phyloP scores from a whole-genome alignment of 1,140 invertebrate genomes.

The Zaprionus camerounensis region DNA sequence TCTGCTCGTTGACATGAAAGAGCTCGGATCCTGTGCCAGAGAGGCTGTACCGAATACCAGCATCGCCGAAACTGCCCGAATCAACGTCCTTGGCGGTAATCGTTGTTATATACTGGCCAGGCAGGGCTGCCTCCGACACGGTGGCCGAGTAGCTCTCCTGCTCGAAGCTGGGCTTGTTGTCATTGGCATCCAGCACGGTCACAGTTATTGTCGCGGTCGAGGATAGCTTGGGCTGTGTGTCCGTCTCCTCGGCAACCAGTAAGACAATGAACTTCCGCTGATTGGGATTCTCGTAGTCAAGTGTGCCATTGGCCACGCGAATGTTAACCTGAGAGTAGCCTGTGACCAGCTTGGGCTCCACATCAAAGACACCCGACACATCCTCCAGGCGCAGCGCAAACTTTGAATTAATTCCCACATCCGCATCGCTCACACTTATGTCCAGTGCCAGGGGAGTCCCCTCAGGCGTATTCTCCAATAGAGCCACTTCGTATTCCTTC shows the following conservation, averaged over 20 bases:
- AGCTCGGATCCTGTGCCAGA: constrained; percentile 93
- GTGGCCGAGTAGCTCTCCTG: constrained; percentile 89
- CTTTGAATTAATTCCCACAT: constrained; percentile 92
- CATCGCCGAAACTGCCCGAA: constrained; percentile 88
- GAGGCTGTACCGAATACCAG: constrained; percentile 93
- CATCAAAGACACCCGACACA: constrained; percentile 91
- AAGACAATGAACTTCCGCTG: constrained; percentile 95
- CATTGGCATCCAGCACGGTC: constrained; percentile 94
- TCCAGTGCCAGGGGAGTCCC: constrained; percentile 93
- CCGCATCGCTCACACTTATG: constrained; percentile 94
- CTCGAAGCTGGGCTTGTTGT: constrained; percentile 93
- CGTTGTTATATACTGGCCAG: constrained; percentile 89
- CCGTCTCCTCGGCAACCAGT: constrained; percentile 93
- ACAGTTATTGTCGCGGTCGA: constrained; percentile 95
- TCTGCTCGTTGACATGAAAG: constrained; percentile 92
- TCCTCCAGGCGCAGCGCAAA: constrained; percentile 92
- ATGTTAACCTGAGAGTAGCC: constrained; percentile 93
- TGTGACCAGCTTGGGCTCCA: constrained; percentile 91
- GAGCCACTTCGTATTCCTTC: constrained; percentile 91
- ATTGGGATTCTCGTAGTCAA: constrained; percentile 96
- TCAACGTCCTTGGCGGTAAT: constrained; percentile 94
- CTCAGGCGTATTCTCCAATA: constrained; percentile 92
- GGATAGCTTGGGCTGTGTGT: constrained; percentile 90
- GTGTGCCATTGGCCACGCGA: constrained; percentile 90
- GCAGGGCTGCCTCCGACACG: constrained; percentile 90